A percentile compares a stretch with the other conserved stretches of the same genome.
phyloP scores from a whole-genome alignment of 2,113 vertebrate genomes.

The Eleginops maclovinus region DNA sequence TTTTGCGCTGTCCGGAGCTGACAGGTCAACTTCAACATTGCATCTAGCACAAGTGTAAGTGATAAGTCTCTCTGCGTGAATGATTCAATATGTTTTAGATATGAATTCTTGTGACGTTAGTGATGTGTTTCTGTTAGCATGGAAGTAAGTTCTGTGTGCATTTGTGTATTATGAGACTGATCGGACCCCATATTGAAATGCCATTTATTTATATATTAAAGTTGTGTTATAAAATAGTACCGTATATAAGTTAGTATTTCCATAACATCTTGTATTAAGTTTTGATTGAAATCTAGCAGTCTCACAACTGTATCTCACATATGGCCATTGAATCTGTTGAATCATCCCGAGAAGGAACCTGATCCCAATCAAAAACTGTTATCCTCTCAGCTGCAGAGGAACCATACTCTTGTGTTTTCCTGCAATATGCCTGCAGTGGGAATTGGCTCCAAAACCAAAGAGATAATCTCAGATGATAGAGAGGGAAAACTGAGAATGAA shows the following conservation, averaged over 20 bases:
- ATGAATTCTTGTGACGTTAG: too few species aligned
- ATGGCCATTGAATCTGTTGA: neutral
- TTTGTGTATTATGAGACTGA: too few species aligned
- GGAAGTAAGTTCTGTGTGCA: too few species aligned
- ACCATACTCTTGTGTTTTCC: neutral
- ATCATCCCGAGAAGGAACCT: neutral
- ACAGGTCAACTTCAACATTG: too few species aligned
- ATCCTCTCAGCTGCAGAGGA: conserved; percentile 20
- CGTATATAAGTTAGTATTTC: neutral
- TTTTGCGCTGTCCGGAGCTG: too few species aligned
- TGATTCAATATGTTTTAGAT: too few species aligned
- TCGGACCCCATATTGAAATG: too few species aligned
- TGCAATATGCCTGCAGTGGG: neutral
- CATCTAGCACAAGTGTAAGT: too few species aligned
- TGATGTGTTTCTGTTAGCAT: too few species aligned
- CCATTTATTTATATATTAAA: neutral
- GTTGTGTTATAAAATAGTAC: neutral
- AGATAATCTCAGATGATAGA: conserved; percentile 28
- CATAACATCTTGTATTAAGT: neutral
- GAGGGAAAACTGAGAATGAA: conserved; percentile 9
- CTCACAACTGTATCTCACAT: neutral
- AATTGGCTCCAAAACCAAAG: conserved; percentile 34
- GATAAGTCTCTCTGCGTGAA: too few species aligned
- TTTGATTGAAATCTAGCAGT: neutral
- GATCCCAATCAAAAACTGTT: conserved; percentile 4